Percentiles rank a stretch among this genome's conserved stretches.
These are phyloP conservation scores for Calameuta filiformis DNA, from an alignment of 2,888 invertebrate genomes.

Conservation along the genomic window DNA sequence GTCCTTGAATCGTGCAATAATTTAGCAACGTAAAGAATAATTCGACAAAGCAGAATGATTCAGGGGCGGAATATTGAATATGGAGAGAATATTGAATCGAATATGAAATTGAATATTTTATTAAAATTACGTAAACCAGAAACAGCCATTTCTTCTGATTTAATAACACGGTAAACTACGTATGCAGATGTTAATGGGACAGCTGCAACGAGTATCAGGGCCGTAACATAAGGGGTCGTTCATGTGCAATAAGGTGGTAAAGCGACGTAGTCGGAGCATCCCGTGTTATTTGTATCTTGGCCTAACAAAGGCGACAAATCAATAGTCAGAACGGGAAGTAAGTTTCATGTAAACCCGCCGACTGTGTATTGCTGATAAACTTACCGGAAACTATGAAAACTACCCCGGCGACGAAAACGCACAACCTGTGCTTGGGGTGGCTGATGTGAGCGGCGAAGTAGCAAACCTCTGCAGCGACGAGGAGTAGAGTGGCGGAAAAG, in stretches of 20 bases:
- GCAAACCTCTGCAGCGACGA: slow-evolving; percentile 82
- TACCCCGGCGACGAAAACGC: slow-evolving; percentile 87
- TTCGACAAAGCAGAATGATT: background rate
- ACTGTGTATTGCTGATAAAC: slow-evolving; percentile 33
- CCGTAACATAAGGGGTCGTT: background rate
- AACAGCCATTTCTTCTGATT: slow-evolving; percentile 8
- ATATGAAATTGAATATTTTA: background rate
- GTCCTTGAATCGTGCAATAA: background rate
- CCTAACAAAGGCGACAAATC: background rate
- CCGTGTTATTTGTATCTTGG: background rate
- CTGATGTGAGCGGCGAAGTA: slow-evolving; percentile 85
- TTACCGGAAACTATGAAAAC: slow-evolving; percentile 90
- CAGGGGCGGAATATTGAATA: fast-evolving
- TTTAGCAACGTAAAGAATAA: background rate
- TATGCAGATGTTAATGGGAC: slow-evolving; percentile 10
- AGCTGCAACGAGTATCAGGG: background rate
- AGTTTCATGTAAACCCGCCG: background rate
- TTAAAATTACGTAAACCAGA: background rate
- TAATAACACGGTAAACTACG: slow-evolving; percentile 6
- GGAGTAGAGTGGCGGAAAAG: slow-evolving; percentile 79
- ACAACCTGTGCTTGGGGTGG: slow-evolving; percentile 77
- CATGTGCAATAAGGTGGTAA: background rate
- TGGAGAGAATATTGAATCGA: too few species aligned
- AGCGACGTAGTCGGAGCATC: background rate
- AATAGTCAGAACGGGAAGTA: background rate